Conservation (phyloP, 2,113 vertebrate species). For the crab-eating macaque (Macaca fascicularis) region DNA sequence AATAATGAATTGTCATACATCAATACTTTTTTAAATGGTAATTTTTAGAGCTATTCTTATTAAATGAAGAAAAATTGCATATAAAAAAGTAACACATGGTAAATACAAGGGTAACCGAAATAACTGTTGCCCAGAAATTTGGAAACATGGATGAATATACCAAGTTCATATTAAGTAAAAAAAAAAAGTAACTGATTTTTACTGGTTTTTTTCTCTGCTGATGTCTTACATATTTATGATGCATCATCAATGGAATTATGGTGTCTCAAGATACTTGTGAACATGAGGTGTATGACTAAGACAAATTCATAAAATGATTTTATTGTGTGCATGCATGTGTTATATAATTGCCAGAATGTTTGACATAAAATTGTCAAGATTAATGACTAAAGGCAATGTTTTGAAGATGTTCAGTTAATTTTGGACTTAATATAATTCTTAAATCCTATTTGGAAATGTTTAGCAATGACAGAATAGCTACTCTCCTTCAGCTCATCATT, state of each 20-base stretch:
- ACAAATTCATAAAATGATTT: neutral
- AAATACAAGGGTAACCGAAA: neutral
- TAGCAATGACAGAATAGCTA: neutral
- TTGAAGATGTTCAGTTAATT: neutral
- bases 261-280: neutral
- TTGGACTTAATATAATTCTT: neutral
- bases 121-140: neutral
- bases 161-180: neutral
- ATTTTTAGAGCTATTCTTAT: neutral
- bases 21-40: neutral
- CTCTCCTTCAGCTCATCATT: neutral
- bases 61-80: neutral
- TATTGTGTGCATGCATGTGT: neutral
- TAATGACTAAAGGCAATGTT: neutral
- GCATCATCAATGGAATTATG: neutral
- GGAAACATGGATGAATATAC: neutral
- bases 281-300: neutral
- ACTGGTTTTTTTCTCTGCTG: neutral
- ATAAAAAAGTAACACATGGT: neutral
- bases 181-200: neutral
- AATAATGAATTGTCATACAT: neutral
- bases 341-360: neutral
- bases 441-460: neutral
- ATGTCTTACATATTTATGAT: neutral
- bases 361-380: neutral